phyloP scores from a whole-genome alignment of 2,888 invertebrate genomes.

The Azorinus chamasolen region DNA sequence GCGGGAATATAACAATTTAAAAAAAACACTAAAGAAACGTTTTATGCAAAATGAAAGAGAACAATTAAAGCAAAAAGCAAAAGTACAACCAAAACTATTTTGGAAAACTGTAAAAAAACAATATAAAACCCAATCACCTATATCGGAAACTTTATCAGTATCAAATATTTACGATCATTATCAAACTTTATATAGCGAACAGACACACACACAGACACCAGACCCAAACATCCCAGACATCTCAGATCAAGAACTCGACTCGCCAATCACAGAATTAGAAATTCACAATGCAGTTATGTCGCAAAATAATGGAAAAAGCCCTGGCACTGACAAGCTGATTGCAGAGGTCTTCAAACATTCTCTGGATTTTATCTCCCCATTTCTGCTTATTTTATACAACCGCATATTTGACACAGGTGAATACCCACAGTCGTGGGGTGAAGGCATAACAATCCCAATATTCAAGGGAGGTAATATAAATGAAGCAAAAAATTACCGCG shows the following conservation, averaged over 20 bases:
- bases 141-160: neutral
- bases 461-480: conserved; percentile 33
- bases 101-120: too few relatives aligned
- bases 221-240: too few relatives aligned
- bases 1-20: conserved; percentile 9
- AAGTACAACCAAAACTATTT: neutral
- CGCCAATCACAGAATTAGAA: conserved; percentile 12
- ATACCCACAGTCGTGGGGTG: conserved; percentile 21
- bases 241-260: neutral
- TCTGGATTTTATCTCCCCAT: conserved; percentile 10
- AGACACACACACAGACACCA: too few relatives aligned
- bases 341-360: conserved; percentile 13
- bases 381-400: conserved; percentile 10
- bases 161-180: conserved; percentile 11
- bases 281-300: conserved; percentile 8
- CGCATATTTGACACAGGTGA: neutral
- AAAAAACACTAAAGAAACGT: conserved; percentile 1
- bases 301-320: conserved; percentile 19
- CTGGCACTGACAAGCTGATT: neutral
- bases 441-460: conserved; percentile 42
- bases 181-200: neutral
- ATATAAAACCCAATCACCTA: neutral
- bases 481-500: conserved; percentile 36
- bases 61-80: neutral
- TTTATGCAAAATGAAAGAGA: conserved; percentile 3